Base-by-base conservation (phyloP, 2,113 vertebrate genomes). In the Ptychochromis oligacanthus region DNA sequence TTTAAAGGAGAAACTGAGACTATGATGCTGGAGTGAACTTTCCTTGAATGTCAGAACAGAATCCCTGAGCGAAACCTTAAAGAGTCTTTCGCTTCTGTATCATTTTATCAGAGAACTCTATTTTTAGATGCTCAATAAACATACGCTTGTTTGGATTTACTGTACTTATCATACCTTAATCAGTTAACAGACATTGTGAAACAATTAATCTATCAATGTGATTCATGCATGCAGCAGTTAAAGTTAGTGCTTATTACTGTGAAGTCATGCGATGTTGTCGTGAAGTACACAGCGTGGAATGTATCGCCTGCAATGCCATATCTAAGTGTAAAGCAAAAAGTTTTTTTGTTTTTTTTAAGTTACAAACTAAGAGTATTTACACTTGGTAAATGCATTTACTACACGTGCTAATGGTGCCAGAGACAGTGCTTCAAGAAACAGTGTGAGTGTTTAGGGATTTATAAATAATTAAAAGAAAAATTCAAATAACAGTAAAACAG, bases 1-100 rank as follows among this genome's bases (percentile, higher is more conserved):
- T 85, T 84, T 87, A 80, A 93, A 86, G 64, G 26, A 17, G 59
- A 91, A 92, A 79, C 80, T 75, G 74, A 82, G 80, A 91, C 59
- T 46, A 54, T 36, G 54, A 86, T 78, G 83, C 59, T 12, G 20
- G 49, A 72, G 58, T 9, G 3, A 89, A 88, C 87, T 91, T 82
- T 91, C 62, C 55, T n/a, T 79, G 5, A 86, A 79, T 57, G 56
- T 74, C 40, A 60, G 43, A 77, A 64, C 38, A 59, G 62, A 55
- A 43, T 79, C 31, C 24, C 46, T 31, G 72, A 83, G 74, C 15
- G 15, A 18, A 72, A 31, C 40, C 28, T 55, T 57, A n/a, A 34
- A 83, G 40, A n/a, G 8, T 18, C 84, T 79, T 77, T 74, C 24
- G 70, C 8, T 34, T 58, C 17, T 15, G 18, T 26, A 64, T 61